Evolutionary conservation across 1,140 invertebrate species (phyloP).

Genomic region (Drosophila pruinosa): DNA sequence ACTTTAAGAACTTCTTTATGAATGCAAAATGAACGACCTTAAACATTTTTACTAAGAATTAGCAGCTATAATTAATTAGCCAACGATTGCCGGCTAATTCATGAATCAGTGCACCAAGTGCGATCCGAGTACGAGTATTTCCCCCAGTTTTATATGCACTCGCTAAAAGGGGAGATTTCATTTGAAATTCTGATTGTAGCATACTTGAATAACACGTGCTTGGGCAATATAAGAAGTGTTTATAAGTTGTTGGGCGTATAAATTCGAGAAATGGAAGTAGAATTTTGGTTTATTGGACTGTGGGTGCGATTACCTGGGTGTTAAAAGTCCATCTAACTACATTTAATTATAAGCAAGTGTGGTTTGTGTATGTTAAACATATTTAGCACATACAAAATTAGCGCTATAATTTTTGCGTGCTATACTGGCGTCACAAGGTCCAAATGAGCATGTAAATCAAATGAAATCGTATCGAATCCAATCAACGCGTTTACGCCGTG

Average conservation of each 20-base stretch:
- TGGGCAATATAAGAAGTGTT: neutral
- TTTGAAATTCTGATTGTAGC: neutral
- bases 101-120: constrained; percentile 4
- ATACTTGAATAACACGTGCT: neutral
- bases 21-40: neutral
- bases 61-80: constrained; percentile 1
- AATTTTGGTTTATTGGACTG: neutral
- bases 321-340: constrained; percentile 26
- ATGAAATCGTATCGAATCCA: constrained; percentile 74
- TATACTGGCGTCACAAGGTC: constrained; percentile 30
- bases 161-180: neutral
- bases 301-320: neutral
- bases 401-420: constrained; percentile 42
- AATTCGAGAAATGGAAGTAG: neutral
- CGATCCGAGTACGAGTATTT: neutral
- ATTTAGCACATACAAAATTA: constrained; percentile 49
- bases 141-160: neutral
- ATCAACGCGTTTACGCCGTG: constrained; percentile 57
- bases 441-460: constrained; percentile 73
- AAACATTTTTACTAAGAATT: neutral
- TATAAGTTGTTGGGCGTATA: too few species aligned
- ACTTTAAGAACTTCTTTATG: too few species aligned
- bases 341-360: constrained; percentile 3
- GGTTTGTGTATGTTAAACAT: neutral
- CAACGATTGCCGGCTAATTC: neutral